Conservation (phyloP, 2,113 vertebrate species). For the Brienomyrus brachyistius region DNA sequence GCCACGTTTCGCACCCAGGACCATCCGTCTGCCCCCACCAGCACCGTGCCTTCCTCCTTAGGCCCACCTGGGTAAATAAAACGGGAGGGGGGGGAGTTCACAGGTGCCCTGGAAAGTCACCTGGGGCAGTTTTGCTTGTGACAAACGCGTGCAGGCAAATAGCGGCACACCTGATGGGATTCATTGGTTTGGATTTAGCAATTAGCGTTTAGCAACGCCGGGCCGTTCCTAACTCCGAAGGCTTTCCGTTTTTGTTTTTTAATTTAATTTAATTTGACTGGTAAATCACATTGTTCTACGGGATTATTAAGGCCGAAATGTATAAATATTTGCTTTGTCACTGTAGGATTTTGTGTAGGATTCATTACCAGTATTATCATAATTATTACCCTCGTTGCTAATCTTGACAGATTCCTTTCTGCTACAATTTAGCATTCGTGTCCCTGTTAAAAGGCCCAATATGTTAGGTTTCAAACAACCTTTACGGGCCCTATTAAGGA, state of each 20-base stretch:
- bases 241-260: not conserved
- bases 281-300: not conserved
- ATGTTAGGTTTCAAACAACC: slow-evolving; percentile 15
- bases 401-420: slow-evolving; percentile 6
- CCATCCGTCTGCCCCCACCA: slow-evolving; percentile 54
- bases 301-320: not conserved
- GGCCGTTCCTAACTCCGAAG: not conserved
- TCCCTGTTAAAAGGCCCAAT: not conserved
- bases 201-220: not conserved
- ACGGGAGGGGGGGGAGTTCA: not conserved
- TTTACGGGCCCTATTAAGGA: not conserved
- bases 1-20: slow-evolving; percentile 46
- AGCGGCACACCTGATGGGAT: not conserved
- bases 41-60: slow-evolving; percentile 19
- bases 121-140: not conserved
- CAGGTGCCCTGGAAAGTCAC: not conserved
- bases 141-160: not conserved
- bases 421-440: not conserved
- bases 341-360: not conserved
- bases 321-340: not conserved
- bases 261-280: not conserved
- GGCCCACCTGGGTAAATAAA: slow-evolving; percentile 31
- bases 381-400: not conserved
- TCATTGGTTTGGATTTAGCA: not conserved
- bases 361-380: not conserved